Percentiles rank a stretch among this genome's conserved stretches.
phyloP scores from a whole-genome alignment of 2,888 invertebrate genomes.

The Eristalis pertinax region DNA sequence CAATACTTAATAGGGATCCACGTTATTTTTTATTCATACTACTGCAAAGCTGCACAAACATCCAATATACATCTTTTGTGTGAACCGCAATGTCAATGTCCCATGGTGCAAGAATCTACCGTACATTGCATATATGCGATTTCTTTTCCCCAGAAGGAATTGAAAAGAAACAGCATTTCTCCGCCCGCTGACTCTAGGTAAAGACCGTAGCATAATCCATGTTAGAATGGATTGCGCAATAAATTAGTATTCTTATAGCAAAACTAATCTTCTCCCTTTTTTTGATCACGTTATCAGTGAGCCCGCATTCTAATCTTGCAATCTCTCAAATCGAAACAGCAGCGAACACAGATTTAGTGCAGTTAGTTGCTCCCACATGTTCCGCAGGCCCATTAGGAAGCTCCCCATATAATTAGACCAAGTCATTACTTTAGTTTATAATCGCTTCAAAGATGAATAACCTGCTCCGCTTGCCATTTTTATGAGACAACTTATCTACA shows the following conservation, averaged over 20 bases:
- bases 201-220: too few relatives aligned
- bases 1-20: too few relatives aligned
- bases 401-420: constrained; percentile 33
- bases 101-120: too few relatives aligned
- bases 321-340: background rate
- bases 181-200: too few relatives aligned
- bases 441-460: constrained; percentile 24
- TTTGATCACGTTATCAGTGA: background rate
- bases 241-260: background rate
- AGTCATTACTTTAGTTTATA: constrained; percentile 43
- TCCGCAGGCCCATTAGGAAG: constrained; percentile 26
- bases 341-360: background rate
- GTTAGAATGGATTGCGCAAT: background rate
- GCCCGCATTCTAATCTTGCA: background rate
- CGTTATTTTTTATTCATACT: too few relatives aligned
- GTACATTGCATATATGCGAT: too few relatives aligned
- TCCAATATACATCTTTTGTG: too few relatives aligned
- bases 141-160: too few relatives aligned
- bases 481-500: constrained; percentile 38
- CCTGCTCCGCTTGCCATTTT: constrained; percentile 17
- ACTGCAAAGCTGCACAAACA: too few relatives aligned
- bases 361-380: constrained; percentile 13
- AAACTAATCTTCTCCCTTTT: background rate
- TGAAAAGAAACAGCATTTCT: too few relatives aligned
- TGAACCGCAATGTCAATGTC: too few relatives aligned